Conservation (phyloP, 1,140 invertebrate species). For the Lineus longissimus region DNA sequence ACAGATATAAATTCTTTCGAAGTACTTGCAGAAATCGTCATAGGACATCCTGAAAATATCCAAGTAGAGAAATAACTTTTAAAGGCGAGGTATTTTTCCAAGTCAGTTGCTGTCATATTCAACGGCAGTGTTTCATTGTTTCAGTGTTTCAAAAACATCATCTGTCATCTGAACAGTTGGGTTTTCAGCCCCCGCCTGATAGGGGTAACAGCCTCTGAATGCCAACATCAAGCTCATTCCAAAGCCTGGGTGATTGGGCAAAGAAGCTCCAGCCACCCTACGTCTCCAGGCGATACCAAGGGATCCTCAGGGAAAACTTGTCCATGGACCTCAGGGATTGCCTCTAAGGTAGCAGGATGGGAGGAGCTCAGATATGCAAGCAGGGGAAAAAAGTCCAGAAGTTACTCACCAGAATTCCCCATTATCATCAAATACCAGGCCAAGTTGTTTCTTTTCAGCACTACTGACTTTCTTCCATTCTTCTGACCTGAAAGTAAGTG, state of each 20-base stretch:
- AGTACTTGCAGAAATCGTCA: constrained; percentile 45
- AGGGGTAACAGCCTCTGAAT: too few species aligned
- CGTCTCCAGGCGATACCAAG: too few species aligned
- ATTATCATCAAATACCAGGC: constrained; percentile 88
- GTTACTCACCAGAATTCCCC: constrained; percentile 97
- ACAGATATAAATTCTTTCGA: constrained; percentile 40
- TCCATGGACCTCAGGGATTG: too few species aligned
- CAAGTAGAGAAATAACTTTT: neutral
- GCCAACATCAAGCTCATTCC: too few species aligned
- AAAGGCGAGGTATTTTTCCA: neutral
- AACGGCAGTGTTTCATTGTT: neutral
- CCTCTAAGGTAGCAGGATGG: too few species aligned
- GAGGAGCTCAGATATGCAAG: too few species aligned
- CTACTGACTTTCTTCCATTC: constrained; percentile 94
- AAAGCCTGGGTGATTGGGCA: too few species aligned
- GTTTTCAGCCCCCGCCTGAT: neutral
- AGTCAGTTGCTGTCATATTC: neutral
- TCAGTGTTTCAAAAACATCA: too few species aligned
- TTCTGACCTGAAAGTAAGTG: constrained; percentile 28
- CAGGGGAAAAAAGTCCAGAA: too few species aligned
- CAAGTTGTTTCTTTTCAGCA: constrained; percentile 82
- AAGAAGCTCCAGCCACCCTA: too few species aligned
- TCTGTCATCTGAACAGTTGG: neutral
- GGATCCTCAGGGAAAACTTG: too few species aligned
- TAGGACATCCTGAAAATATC: constrained; percentile 42